phyloP scores from a whole-genome alignment of 2,113 vertebrate species.

The Cavia porcellus region DNA sequence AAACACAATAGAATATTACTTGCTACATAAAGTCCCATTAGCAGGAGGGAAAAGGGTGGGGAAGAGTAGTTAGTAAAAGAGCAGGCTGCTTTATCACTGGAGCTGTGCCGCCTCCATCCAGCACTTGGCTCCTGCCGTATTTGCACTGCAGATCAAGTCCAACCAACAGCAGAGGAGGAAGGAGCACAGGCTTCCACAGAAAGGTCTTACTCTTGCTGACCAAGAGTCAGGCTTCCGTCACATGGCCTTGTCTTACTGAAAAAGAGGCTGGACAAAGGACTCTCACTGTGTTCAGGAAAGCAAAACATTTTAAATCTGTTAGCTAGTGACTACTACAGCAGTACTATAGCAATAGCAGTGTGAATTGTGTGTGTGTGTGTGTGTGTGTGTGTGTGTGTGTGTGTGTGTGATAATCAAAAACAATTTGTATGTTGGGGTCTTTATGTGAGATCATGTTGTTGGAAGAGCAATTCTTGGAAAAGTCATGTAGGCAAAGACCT shows the following conservation, averaged over 20 bases:
- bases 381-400: not conserved
- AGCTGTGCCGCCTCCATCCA: not conserved
- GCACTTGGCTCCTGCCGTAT: not conserved
- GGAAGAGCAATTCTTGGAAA: constrained; percentile 33
- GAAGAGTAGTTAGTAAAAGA: not conserved
- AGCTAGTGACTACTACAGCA: not conserved
- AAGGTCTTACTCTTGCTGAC: not conserved
- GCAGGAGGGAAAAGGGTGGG: rapidly evolving
- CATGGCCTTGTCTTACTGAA: not conserved
- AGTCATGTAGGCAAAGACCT: not conserved
- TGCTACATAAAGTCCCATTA: not conserved
- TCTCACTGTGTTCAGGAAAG: not conserved
- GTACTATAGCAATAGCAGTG: not conserved
- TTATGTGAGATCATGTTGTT: not conserved
- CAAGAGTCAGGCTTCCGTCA: no score
- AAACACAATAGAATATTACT: not conserved
- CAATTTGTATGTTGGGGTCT: not conserved
- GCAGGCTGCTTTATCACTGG: not conserved
- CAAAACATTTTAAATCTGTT: not conserved
- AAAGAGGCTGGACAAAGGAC: not conserved
- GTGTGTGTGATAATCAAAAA: not conserved
- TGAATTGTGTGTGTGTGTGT: not conserved
- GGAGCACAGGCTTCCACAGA: not conserved
- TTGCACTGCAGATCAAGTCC: not conserved
- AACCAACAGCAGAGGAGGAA: not conserved